Evolutionary conservation across 2,888 invertebrate genomes (phyloP).

Genomic region (Oscheius sp.): DNA sequence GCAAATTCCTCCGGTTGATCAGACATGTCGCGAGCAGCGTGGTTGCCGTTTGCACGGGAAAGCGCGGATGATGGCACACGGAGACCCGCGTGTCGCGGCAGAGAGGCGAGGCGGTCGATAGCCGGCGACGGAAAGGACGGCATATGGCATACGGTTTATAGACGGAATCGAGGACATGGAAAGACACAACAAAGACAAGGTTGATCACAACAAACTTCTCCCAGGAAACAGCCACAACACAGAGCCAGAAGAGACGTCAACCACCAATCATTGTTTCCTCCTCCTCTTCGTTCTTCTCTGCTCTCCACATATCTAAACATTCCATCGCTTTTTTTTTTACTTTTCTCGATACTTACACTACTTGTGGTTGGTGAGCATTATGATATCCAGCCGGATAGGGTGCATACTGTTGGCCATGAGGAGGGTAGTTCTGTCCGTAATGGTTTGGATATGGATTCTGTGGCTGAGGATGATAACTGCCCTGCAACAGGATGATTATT

Average conservation of each 20-base stretch:
- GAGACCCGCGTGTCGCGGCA: conserved; percentile 10
- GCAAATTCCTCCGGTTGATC: background rate
- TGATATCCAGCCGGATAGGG: conserved; percentile 59
- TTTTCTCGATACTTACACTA: conserved; percentile 57
- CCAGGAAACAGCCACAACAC: conserved; percentile 63
- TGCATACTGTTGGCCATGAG: conserved; percentile 20
- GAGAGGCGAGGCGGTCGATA: conserved; percentile 5
- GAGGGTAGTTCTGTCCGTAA: conserved; percentile 22
- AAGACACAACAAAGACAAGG: conserved; percentile 54
- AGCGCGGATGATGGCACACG: background rate
- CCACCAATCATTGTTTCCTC: conserved; percentile 53
- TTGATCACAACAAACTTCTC: conserved; percentile 54
- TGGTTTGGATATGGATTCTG: conserved; percentile 52
- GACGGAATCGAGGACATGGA: conserved; percentile 51
- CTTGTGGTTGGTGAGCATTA: conserved; percentile 62
- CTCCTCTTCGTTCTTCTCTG: conserved; percentile 35
- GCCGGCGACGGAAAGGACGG: background rate
- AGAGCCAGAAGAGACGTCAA: conserved; percentile 57
- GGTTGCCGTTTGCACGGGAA: background rate
- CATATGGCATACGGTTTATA: conserved; percentile 13
- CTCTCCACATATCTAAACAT: conserved; percentile 60
- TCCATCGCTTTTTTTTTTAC: no score
- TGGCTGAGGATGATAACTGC: conserved; percentile 37
- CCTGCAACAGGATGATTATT: conserved; percentile 26
- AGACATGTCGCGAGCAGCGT: conserved; percentile 1